These are phyloP conservation scores for Lophochroa leadbeateri DNA, from an alignment of 2,113 vertebrate species.

Conservation along the genomic window DNA sequence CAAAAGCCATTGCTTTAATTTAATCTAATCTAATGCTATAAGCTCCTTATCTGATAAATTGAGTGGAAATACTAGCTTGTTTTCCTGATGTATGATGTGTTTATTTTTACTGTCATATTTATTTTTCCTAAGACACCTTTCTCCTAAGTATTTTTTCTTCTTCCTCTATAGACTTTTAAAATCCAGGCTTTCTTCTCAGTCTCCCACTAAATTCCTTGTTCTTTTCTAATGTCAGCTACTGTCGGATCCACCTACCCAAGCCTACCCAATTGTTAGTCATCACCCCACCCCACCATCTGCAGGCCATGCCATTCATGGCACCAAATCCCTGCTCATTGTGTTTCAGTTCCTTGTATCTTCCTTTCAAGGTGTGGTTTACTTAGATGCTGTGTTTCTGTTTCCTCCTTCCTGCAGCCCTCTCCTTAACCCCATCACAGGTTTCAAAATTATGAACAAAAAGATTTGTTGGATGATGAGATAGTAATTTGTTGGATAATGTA, in stretches of 20 bases:
- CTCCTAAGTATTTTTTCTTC: not conserved
- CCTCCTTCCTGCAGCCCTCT: not conserved
- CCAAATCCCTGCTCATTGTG: not conserved
- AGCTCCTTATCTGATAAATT: not conserved
- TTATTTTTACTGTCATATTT: not conserved
- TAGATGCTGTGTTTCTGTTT: not conserved
- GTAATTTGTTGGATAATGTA: not conserved
- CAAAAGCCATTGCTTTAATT: not conserved
- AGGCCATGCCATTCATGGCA: not conserved
- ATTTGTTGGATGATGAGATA: not conserved
- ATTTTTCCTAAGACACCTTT: not conserved
- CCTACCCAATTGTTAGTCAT: slow-evolving; percentile 38
- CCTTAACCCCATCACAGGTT: not conserved
- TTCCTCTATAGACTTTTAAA: not conserved
- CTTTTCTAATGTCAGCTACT: not conserved
- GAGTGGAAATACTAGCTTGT: not conserved
- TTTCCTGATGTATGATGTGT: not conserved
- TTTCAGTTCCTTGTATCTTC: not conserved
- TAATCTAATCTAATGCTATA: not conserved
- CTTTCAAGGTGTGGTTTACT: not conserved
- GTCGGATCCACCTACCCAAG: slow-evolving; percentile 11
- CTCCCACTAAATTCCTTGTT: not conserved
- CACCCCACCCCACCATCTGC: not conserved
- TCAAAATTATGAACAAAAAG: not conserved
- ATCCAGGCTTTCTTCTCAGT: not conserved